Evolutionary conservation across 2,797 vertebrate genomes (phyloP), one percentile per base, ranked within the genome.

Genomic region (Cossypha heuglini): DNA sequence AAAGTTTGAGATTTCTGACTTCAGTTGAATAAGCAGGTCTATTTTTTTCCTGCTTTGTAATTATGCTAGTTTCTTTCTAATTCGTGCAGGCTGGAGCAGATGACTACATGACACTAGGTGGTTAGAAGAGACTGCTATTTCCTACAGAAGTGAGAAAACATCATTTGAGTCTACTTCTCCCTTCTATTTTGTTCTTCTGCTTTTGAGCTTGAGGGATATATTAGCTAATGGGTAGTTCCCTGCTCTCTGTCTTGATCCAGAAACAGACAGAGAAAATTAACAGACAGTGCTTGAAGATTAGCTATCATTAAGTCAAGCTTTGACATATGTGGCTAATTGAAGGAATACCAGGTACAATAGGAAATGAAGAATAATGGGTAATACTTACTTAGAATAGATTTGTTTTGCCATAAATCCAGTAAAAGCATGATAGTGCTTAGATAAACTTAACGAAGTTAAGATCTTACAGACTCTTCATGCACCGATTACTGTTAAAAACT

Each of bases 231-330:
- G 63, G 86, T 58, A 88, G 52, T 64, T 94, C 43, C 24, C 74
- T 77, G 57, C 49, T 93, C 71, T 84, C 67, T 73, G 5, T 92
- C 86, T 93, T 95, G 74, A 96, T 93, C 63, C 59, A 92, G 90
- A 95, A 93, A 82, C 38, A 91, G 77, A 86, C 28, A 93, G 74
- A 58, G 58, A 86, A 94, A 97, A 94, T 88, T 90, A 92, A 81
- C 71, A 93, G 86, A 58, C 31, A 51, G 35, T 73, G 29, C 80
- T 63, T 82, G 71, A 85, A 90, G 57, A 94, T 94, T 82, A 94
- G 74, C 63, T 92, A 54, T 91, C 93, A 78, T 95, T 92, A 81
- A 90, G 40, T 78, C 63, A 52, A 77, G 57, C 38, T 96, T 95
- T 94, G 90, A 88, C 83, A 93, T 24, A 59, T 49, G 22, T 69